Evolutionary conservation across 2,888 invertebrate species (phyloP), one percentile per base, ranked within the genome.

Genomic region (Clusia tigrina): DNA sequence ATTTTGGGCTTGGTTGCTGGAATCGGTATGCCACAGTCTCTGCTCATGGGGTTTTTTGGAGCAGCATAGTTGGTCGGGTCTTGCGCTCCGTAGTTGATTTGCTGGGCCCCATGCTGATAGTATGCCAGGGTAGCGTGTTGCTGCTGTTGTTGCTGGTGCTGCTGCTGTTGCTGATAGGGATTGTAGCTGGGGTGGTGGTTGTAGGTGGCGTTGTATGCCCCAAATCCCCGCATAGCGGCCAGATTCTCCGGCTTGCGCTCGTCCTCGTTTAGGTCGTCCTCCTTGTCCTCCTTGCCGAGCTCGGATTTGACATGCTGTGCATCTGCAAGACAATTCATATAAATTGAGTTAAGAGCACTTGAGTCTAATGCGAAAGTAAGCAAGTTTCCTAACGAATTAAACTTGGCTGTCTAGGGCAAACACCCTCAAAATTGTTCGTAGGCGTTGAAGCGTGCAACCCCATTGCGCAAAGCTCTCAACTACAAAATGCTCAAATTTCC

Each of bases 1-100:
- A 95, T 95, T 86, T 95, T 95, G 71, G 95, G 95, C 83, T 95
- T 95, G 70, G 93, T 92, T 60, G 94, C 92, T 60, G 93, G 93
- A 71, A 93, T 89, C 54, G 93, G 93, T 53, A 94, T 91, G 53
- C 93, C 93, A 83, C 93, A 93, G 79, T 93, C 93, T 59, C 90
- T 89, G 68, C 88, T 86, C 74, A 88, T 86, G 79, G 86, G 81
- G 82, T 82, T 82, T 84, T 82, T 87, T 82, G 81, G 77, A 78
- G 78, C 74, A 84, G 69, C 86, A 65, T 86, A 81, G 70, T 88
- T 87, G 54, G 67, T 68, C 22, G 60, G 17, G 71, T 87, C 87
- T 71, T 87, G 87, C 67, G 86, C 86, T 55, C 69, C 71, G 20
- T 74, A 74, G 25, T 71, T 69, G 17, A n/a, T n/a, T n/a, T n/a